phyloP scores from a whole-genome alignment of 1,140 invertebrate genomes.

The Ceratoteleas bidentatus region DNA sequence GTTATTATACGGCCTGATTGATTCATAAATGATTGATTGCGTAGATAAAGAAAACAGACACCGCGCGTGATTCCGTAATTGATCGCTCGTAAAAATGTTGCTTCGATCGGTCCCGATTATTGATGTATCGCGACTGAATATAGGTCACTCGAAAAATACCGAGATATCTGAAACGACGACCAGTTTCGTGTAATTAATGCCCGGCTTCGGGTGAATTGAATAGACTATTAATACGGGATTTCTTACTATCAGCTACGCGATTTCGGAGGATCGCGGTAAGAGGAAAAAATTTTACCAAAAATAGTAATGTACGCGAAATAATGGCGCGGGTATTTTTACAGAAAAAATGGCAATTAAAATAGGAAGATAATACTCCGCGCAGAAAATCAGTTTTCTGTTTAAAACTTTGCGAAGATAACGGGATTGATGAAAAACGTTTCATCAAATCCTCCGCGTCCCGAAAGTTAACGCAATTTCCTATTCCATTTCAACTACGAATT shows the following conservation, averaged over 20 bases:
- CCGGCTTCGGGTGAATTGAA: neutral
- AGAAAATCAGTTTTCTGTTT: no score
- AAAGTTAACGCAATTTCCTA: no score
- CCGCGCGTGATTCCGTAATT: neutral
- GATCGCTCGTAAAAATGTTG: slow-evolving; percentile 3
- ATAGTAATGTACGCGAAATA: no score
- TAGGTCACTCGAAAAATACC: slow-evolving; percentile 1
- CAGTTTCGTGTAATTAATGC: slow-evolving; percentile 2
- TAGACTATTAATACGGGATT: neutral
- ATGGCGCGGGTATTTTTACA: no score
- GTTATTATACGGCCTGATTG: neutral
- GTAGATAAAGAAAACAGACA: neutral
- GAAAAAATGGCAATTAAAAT: no score
- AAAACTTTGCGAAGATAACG: no score
- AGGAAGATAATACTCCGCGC: no score
- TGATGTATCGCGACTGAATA: neutral
- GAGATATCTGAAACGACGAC: neutral
- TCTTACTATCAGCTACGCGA: neutral
- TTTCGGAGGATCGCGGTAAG: neutral
- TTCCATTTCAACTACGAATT: no score
- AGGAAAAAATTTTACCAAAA: no score
- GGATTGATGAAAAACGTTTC: no score
- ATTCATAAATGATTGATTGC: neutral
- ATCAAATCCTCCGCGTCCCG: no score
- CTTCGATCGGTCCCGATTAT: neutral